Conservation (phyloP, 2,113 vertebrate species). For the Zosterops borbonicus region DNA sequence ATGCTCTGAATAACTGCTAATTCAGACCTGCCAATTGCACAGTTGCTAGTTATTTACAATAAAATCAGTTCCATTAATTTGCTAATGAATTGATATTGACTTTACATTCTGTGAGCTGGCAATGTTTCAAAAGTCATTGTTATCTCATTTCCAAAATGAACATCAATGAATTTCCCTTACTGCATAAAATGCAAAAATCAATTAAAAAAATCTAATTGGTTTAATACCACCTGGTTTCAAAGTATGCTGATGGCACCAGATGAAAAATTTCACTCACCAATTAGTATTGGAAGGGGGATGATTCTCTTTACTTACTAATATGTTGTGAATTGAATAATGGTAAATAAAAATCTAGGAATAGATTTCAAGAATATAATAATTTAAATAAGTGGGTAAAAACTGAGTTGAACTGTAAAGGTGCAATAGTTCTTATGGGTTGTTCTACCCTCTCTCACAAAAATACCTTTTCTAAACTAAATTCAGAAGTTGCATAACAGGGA, state of each 20-base stretch:
- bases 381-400: neutral
- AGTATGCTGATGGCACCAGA: neutral
- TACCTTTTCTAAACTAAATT: neutral
- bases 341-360: neutral
- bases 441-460: neutral
- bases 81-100: slow-evolving; percentile 66
- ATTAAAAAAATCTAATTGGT: slow-evolving; percentile 48
- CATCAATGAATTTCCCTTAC: slow-evolving; percentile 4
- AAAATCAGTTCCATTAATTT: slow-evolving; percentile 62
- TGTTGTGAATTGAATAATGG: neutral
- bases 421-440: neutral
- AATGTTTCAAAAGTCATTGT: slow-evolving; percentile 49
- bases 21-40: neutral
- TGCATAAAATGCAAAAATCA: slow-evolving; percentile 36
- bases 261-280: neutral
- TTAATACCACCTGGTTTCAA: slow-evolving; percentile 50
- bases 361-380: neutral
- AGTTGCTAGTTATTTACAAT: slow-evolving; percentile 52
- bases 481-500: neutral
- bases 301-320: neutral
- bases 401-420: neutral
- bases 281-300: neutral
- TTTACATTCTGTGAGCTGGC: slow-evolving; percentile 48
- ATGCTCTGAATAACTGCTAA: neutral
- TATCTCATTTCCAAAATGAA: slow-evolving; percentile 59